Evolutionary conservation across 2,888 invertebrate genomes (phyloP).

Genomic region (Diloba caeruleocephala): DNA sequence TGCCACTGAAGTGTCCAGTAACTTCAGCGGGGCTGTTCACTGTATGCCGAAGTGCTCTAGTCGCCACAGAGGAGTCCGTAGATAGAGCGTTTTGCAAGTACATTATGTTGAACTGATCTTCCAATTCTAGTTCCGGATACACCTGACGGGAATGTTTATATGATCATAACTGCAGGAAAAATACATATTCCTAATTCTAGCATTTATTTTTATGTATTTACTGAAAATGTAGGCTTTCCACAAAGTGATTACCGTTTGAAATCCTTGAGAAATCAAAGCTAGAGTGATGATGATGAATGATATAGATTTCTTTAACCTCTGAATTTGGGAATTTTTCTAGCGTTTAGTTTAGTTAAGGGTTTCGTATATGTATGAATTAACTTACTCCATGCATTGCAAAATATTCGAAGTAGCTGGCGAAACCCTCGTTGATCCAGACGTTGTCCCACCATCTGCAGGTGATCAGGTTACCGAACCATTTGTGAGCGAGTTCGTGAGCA

Average conservation of each 20-base stretch:
- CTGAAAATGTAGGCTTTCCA: no score
- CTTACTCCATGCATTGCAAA: constrained; percentile 85
- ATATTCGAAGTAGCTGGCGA: constrained; percentile 92
- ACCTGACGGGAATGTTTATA: constrained; percentile 59
- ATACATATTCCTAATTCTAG: no score
- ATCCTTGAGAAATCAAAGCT: no score
- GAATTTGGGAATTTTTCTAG: no score
- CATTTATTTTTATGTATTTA: no score
- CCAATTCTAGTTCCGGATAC: constrained; percentile 85
- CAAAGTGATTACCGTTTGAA: no score
- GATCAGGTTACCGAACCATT: constrained; percentile 94
- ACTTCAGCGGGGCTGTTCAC: constrained; percentile 90
- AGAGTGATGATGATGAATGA: no score
- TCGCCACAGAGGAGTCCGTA: constrained; percentile 67
- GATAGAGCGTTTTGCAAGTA: constrained; percentile 91
- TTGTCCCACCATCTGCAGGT: constrained; percentile 93
- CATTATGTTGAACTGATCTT: constrained; percentile 92
- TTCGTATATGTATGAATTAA: constrained; percentile 2
- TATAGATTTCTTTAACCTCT: no score
- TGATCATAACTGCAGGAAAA: no score
- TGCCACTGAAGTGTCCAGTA: constrained; percentile 90
- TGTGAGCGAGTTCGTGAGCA: constrained; percentile 91
- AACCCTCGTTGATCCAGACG: constrained; percentile 93
- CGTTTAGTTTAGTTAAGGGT: no score
- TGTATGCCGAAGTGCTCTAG: constrained; percentile 89